Percentiles rank a stretch among this genome's conserved stretches.
Evolutionary conservation across 1,140 invertebrate genomes (phyloP).

Genomic region (Holcopasites calliopsidis): DNA sequence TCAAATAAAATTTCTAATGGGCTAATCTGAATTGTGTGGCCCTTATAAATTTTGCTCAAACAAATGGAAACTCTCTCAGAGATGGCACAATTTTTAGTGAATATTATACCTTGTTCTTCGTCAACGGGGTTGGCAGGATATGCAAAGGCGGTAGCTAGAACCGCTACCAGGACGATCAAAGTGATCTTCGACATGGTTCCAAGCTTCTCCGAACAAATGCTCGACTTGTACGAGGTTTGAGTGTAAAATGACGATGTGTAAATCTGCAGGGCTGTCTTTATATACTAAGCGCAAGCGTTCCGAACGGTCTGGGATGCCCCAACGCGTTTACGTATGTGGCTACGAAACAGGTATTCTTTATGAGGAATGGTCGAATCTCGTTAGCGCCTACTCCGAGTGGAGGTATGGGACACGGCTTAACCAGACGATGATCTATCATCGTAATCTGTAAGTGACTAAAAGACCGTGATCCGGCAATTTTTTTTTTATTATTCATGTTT

Average conservation of each 20-base stretch:
- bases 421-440: not conserved
- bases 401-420: not conserved
- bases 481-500: too few relatives aligned
- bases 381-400: conserved; percentile 28
- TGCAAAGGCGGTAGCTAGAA: not conserved
- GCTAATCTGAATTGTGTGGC: too few relatives aligned
- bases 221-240: not conserved
- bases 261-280: conserved; percentile 47
- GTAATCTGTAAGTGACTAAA: not conserved
- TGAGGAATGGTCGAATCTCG: conserved; percentile 33
- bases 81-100: not conserved
- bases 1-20: too few relatives aligned
- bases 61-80: too few relatives aligned
- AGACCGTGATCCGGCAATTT: not conserved
- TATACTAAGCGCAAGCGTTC: conserved; percentile 36
- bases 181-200: conserved; percentile 5
- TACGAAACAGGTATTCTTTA: conserved; percentile 14
- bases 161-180: not conserved
- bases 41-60: too few relatives aligned
- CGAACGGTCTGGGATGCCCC: conserved; percentile 48
- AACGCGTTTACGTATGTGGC: conserved; percentile 17
- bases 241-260: conserved; percentile 45
- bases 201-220: too few relatives aligned
- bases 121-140: not conserved
- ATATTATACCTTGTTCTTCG: not conserved